A percentile compares a stretch with the other conserved stretches of the same genome.
Conservation (phyloP, 1,140 invertebrate species). For the Drosophila saltans region DNA sequence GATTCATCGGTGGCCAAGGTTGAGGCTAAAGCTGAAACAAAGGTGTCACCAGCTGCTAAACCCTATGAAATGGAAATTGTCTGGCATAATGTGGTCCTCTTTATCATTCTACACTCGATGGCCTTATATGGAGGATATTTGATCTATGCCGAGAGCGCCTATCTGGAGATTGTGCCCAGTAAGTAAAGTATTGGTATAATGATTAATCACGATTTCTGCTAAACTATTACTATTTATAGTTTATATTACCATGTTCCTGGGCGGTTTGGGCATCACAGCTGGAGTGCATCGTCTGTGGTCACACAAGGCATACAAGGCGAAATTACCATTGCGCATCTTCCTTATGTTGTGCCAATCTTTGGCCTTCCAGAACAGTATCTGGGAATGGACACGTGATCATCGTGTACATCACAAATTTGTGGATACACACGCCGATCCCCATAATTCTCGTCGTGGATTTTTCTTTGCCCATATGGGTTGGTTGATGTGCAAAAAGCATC, state of each 20-base stretch:
- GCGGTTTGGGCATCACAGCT: constrained; percentile 89
- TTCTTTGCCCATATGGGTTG: constrained; percentile 88
- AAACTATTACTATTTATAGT: constrained; percentile 31
- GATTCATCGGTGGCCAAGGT: constrained; percentile 15
- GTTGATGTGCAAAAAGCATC: constrained; percentile 86
- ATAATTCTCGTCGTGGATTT: constrained; percentile 87
- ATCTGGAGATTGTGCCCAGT: constrained; percentile 86
- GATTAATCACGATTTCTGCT: not conserved
- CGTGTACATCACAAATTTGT: constrained; percentile 88
- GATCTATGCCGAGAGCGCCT: constrained; percentile 85
- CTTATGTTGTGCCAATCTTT: constrained; percentile 84
- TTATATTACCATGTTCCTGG: constrained; percentile 61
- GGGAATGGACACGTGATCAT: constrained; percentile 86
- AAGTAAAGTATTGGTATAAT: constrained; percentile 67
- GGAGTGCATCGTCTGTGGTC: constrained; percentile 94
- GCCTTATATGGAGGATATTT: constrained; percentile 88
- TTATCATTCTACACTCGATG: constrained; percentile 87
- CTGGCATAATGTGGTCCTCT: constrained; percentile 90
- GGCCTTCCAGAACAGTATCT: constrained; percentile 85
- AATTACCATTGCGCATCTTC: constrained; percentile 87
- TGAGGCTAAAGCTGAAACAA: constrained; percentile 17
- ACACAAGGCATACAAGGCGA: constrained; percentile 92
- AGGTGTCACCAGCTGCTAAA: constrained; percentile 26
- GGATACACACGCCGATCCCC: constrained; percentile 88
- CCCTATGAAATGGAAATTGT: constrained; percentile 85